Percentiles rank a stretch among this genome's conserved stretches.
Conservation (phyloP, 2,888 invertebrate genomes). For the Lithophane ornitopus region DNA sequence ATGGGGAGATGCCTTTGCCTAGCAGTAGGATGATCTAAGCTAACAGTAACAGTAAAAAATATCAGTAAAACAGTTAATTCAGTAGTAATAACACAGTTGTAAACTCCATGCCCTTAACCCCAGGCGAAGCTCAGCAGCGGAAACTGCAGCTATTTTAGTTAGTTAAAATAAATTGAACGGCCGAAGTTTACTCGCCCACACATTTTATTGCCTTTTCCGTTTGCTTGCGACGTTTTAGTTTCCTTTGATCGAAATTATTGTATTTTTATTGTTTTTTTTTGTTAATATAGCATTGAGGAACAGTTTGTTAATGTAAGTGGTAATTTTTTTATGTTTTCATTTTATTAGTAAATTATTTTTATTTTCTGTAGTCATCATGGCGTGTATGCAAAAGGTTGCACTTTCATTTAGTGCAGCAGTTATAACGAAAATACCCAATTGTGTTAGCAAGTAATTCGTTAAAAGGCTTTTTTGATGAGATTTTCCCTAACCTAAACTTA, state of each 20-base stretch:
- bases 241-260: constrained; percentile 75
- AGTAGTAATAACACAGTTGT: constrained; percentile 39
- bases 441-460: neutral
- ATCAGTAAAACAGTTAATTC: constrained; percentile 6
- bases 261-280: constrained; percentile 48
- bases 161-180: constrained; percentile 83
- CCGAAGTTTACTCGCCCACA: constrained; percentile 68
- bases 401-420: constrained; percentile 10
- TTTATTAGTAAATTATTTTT: neutral
- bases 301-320: constrained; percentile 8
- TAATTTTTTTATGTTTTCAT: constrained; percentile 21
- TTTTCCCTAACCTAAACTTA: neutral
- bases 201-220: constrained; percentile 77
- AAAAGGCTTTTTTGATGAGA: neutral
- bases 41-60: neutral
- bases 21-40: neutral
- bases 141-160: constrained; percentile 81
- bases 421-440: neutral
- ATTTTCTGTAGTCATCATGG: neutral
- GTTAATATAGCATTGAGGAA: constrained; percentile 24
- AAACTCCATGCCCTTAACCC: constrained; percentile 67
- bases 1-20: too few relatives aligned
- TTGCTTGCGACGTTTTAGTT: constrained; percentile 60
- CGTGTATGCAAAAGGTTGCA: constrained; percentile 7
- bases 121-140: constrained; percentile 69